Percentiles rank a stretch among this genome's conserved stretches.
These are phyloP conservation scores for Stenchaetothrips biformis DNA, from an alignment of 2,888 invertebrate species.

Conservation along the genomic window DNA sequence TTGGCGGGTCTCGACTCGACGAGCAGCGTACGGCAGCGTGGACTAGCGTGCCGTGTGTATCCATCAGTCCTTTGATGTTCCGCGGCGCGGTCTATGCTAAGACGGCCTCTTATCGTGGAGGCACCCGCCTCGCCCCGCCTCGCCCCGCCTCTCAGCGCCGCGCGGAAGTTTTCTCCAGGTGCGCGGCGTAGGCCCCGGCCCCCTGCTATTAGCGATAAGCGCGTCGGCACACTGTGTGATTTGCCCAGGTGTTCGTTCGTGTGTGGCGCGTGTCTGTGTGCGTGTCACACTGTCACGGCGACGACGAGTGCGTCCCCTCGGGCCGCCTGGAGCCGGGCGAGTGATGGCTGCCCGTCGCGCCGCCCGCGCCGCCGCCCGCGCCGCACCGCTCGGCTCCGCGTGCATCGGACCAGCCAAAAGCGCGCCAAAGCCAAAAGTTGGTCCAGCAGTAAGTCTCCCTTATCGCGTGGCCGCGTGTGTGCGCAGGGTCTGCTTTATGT, in stretches of 20 bases:
- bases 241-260: neutral
- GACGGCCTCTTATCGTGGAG: neutral
- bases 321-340: no score
- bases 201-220: constrained; percentile 12
- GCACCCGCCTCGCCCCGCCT: neutral
- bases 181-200: no score
- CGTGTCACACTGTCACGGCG: no score
- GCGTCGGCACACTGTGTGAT: neutral
- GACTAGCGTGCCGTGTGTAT: neutral
- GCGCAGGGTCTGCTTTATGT: neutral
- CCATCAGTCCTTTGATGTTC: neutral
- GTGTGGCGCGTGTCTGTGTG: neutral
- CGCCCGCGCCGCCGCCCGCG: no score
- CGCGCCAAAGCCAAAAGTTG: neutral
- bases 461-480: neutral
- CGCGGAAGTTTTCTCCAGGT: no score
- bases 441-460: neutral
- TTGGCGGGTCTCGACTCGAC: no score
- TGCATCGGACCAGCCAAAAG: no score
- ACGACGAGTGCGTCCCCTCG: no score
- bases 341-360: no score
- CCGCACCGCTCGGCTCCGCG: no score
- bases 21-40: no score
- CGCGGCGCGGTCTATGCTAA: neutral
- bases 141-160: neutral